Percentiles rank a stretch among this genome's conserved stretches.
phyloP scores from a whole-genome alignment of 2,888 invertebrate species.

The Odontomyia ornata region DNA sequence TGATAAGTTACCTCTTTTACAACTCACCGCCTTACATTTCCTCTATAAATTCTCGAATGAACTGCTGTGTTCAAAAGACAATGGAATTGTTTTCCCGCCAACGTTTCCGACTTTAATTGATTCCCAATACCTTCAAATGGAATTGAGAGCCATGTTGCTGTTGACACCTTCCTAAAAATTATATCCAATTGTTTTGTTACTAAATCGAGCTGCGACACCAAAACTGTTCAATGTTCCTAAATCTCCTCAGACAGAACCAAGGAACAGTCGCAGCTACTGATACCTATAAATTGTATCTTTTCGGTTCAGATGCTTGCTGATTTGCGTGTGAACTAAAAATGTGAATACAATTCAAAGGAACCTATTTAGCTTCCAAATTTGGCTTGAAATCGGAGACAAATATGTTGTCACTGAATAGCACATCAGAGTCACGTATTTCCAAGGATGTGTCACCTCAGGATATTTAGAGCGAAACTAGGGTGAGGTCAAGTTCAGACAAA shows the following conservation, averaged over 20 bases:
- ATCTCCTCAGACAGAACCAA: background rate
- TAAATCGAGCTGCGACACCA: background rate
- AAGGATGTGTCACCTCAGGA: background rate
- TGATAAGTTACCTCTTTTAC: conserved; percentile 38
- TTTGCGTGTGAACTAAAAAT: conserved; percentile 26
- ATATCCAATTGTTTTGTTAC: conserved; percentile 24
- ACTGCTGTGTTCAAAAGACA: background rate
- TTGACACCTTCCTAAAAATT: conserved; percentile 28
- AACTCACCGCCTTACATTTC: background rate
- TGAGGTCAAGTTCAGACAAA: background rate
- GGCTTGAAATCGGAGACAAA: background rate
- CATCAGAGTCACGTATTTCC: conserved; percentile 22
- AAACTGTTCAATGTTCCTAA: background rate
- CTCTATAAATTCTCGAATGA: background rate
- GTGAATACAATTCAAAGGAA: background rate
- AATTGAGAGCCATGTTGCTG: conserved; percentile 27
- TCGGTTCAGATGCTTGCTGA: background rate
- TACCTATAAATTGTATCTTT: background rate
- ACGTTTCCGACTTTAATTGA: conserved; percentile 19
- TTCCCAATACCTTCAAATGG: conserved; percentile 9
- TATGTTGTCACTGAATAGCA: conserved; percentile 35
- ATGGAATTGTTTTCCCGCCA: conserved; percentile 17
- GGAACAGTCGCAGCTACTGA: background rate
- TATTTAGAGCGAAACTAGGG: background rate
- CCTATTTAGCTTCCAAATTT: conserved; percentile 7